A percentile compares a stretch with the other conserved stretches of the same genome.
These are phyloP conservation scores for Sphaerophoria rueppellii DNA, from an alignment of 2,888 invertebrate species.

Conservation along the genomic window DNA sequence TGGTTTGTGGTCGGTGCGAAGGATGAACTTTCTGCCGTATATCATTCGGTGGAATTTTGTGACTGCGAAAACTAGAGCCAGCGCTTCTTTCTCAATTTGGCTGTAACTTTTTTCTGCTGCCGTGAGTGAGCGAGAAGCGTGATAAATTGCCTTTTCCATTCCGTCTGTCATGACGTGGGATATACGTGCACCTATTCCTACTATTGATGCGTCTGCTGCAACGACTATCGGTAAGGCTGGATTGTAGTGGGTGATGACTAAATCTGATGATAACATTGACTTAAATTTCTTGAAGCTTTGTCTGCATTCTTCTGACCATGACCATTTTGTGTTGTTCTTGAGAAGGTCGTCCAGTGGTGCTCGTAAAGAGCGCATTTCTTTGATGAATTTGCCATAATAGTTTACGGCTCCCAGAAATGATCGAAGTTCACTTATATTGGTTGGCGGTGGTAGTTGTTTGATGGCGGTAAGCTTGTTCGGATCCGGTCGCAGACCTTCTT, in stretches of 20 bases:
- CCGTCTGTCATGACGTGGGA: constrained; percentile 75
- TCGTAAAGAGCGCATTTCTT: constrained; percentile 52
- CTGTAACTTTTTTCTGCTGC: constrained; percentile 77
- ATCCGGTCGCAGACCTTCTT: constrained; percentile 64
- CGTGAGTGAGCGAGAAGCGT: too few relatives aligned
- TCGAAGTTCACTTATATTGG: constrained; percentile 63
- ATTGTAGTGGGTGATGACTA: constrained; percentile 57
- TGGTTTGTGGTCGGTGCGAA: constrained; percentile 70
- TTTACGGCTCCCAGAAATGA: constrained; percentile 70
- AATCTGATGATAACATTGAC: constrained; percentile 59
- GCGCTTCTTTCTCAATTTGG: constrained; percentile 78
- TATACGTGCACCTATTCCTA: constrained; percentile 67
- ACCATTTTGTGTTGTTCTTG: constrained; percentile 44
- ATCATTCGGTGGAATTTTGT: constrained; percentile 76
- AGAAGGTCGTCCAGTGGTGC: constrained; percentile 64
- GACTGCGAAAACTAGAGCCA: constrained; percentile 77
- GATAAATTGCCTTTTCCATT: too few relatives aligned
- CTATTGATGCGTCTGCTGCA: constrained; percentile 72
- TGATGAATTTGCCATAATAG: constrained; percentile 70
- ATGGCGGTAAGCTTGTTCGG: constrained; percentile 56
- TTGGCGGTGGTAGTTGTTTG: constrained; percentile 63
- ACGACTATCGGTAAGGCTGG: constrained; percentile 70
- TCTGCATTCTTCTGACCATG: constrained; percentile 45
- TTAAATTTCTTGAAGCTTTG: constrained; percentile 56
- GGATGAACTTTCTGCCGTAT: constrained; percentile 45